These are phyloP conservation scores for Micrastur ruficollis DNA, from an alignment of 2,797 vertebrate species.

Conservation along the genomic window DNA sequence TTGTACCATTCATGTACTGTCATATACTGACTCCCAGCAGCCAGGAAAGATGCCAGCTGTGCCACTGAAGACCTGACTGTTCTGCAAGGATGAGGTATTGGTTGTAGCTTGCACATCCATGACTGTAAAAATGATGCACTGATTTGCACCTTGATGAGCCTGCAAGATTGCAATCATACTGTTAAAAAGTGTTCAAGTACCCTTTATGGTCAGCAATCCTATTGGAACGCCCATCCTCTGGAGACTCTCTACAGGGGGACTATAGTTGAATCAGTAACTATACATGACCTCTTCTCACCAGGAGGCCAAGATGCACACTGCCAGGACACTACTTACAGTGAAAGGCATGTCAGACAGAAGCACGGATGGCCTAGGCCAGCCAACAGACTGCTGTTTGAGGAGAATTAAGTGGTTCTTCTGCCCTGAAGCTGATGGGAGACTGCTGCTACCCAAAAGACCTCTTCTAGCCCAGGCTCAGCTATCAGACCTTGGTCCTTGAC, in stretches of 20 bases:
- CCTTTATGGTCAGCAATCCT: background rate
- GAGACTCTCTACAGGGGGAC: background rate
- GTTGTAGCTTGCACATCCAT: background rate
- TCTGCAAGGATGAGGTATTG: background rate
- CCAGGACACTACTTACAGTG: background rate
- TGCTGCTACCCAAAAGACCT: background rate
- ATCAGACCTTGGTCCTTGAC: background rate
- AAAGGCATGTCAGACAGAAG: background rate
- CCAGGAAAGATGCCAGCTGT: background rate
- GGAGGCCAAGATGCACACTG: background rate
- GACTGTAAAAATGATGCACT: background rate
- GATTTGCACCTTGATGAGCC: background rate
- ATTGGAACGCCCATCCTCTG: background rate
- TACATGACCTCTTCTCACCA: background rate
- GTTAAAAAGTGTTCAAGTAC: background rate
- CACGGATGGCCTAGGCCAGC: background rate
- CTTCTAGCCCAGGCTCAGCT: background rate
- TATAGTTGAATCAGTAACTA: background rate
- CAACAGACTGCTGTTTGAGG: background rate
- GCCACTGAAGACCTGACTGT: background rate
- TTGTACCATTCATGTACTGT: background rate
- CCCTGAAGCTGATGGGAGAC: background rate
- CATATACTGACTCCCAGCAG: background rate
- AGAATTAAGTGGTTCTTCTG: background rate
- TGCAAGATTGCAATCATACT: background rate